Base-by-base conservation (phyloP, 35 echinoderm and acorn worm genomes). In the Holothuria glaberrima region DNA sequence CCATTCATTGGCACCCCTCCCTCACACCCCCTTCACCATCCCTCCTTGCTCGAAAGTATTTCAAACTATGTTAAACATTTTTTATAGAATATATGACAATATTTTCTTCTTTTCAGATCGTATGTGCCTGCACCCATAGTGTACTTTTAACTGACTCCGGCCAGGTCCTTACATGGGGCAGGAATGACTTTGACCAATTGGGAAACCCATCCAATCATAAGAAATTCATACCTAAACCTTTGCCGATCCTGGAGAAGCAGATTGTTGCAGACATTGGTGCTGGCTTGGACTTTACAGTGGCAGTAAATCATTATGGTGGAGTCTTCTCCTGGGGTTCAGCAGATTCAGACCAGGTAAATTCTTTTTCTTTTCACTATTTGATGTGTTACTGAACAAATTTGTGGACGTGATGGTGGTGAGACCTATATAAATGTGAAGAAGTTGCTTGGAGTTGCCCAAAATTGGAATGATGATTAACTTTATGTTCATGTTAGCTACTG, bases 121-220 rank as follows among this genome's bases (percentile, higher is more conserved):
- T 68, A 48, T 92, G 86, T 68, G 91, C 90, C 9, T 74, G 82
- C 21, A 98, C 90, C 56, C 96, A 98, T 74, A 89, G 75, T 68
- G 38, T 98, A 35, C 71, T 98, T 22, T 45, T 98, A n/a, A 95
- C 96, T 33, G 86, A 71, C 12, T 35, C 83, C 27, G 96, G 96
- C n/a, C 71, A 95, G 30, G 58, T 98, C 24, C 95, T 82, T 60
- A 88, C 48, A 4, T 94, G 90, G 88, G 96, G 96, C 45, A 94
- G 88, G 62, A 98, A 98, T 78, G 93, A 94, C 17, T 62, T 58
- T 41, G 96, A 93, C 31, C 96, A 98, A 41, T 85, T 98, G 12
- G 96, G 93, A 21, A 61, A 84, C 56, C 54, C 52, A 84, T 52
- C n/a, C 30, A 87, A 28, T 33, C 30, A 87, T 30, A 87, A 87